Evolutionary conservation across 2,113 vertebrate species (phyloP).

Genomic region (Tylochromis polylepis): DNA sequence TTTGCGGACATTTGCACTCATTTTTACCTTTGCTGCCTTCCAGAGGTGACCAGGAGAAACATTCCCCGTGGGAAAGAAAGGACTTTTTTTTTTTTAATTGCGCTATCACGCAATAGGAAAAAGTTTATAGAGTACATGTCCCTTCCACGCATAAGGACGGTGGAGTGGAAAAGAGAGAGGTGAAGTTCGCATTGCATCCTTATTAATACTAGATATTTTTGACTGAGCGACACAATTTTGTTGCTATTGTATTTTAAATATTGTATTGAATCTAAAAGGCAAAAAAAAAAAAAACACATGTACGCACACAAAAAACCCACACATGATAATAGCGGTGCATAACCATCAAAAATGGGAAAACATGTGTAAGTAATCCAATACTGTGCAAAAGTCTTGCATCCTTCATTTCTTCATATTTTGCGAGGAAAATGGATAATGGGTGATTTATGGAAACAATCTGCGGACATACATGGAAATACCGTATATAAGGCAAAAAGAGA

Average conservation of each 20-base stretch:
- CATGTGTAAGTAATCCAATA: background rate
- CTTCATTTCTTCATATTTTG: background rate
- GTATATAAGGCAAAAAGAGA: background rate
- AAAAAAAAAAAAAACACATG: background rate
- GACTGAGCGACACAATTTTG: background rate
- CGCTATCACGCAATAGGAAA: background rate
- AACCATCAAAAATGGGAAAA: background rate
- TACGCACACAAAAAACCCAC: fast-evolving
- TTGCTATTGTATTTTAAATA: background rate
- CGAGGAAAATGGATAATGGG: background rate
- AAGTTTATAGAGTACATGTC: background rate
- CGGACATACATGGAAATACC: background rate
- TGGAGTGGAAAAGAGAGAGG: background rate
- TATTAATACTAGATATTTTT: background rate
- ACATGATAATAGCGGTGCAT: background rate
- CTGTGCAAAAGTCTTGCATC: background rate
- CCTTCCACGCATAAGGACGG: background rate
- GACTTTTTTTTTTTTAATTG: background rate
- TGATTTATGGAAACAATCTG: background rate
- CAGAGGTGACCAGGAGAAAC: constrained; percentile 40
- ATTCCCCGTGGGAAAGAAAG: background rate
- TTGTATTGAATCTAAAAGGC: background rate
- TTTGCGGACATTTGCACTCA: background rate
- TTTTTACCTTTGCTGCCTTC: constrained; percentile 54
- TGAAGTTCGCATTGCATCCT: background rate